Base-by-base conservation (phyloP, 1,140 invertebrate species). In the Calliphora vicina region DNA sequence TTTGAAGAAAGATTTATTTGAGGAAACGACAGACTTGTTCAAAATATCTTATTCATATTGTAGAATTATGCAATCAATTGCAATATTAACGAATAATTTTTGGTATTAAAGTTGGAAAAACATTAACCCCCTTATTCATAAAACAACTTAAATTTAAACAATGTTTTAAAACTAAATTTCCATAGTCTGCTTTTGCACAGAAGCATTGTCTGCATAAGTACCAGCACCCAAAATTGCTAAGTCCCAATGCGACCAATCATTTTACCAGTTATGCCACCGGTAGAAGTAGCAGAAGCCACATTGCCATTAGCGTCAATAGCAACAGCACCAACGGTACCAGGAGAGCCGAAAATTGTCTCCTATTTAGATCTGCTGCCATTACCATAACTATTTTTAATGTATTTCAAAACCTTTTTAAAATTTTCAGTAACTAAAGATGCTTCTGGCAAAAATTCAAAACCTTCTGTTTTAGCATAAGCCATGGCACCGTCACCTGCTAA, bases 231-330 rank as follows among this genome's bases (percentile, higher is more conserved):
- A 91, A 84, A 94, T 87, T 2, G 96, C 95, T 2, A 95, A 94
- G 86, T 97, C 96, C 96, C 96, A 82, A 97, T 95, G 81, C 96
- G 91, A 6, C 97, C 97, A 0, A 94, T 93, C 86, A 94, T 93
- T 91, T 97, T 97, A 17, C 94, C 95, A 45, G 94, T 96, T 81
- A 95, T 95, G 23, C 97, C 96, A 23, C 97, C 97, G 3, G 96
- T 97, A 0, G 96, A 97, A 1, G 95, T 96, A 1, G 94, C 96
- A 71, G 93, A 94, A 3, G 95, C 95, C 42, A 97, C 91, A 85
- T 94, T 92, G 0, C 83, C 85, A 67, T 80, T 80, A 10, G 85
- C 86, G 88, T 97, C 96, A 29, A 97, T 90, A 1, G 94, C 96
- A n/a, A 97, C 94, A 76, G 95, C 95, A 8, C 96, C 96, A 1